phyloP scores from a whole-genome alignment of 2,113 vertebrate genomes.

The Clupea harengus region DNA sequence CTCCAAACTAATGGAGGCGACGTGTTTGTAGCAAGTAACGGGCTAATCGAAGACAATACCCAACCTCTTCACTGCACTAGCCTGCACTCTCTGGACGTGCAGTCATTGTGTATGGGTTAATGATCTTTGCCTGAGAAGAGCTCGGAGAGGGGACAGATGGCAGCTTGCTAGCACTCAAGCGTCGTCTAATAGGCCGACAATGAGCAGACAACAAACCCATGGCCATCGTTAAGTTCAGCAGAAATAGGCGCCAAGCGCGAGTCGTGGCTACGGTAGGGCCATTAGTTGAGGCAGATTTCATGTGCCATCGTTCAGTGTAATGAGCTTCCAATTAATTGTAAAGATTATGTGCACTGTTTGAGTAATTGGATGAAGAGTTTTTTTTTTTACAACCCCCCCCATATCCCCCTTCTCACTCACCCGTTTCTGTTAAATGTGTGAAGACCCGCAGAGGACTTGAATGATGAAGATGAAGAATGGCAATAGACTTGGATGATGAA shows the following conservation, averaged over 20 bases:
- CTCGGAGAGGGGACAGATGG: constrained; percentile 62
- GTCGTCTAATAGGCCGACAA: constrained; percentile 57
- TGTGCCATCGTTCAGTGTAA: constrained; percentile 38
- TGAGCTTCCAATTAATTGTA: constrained; percentile 34
- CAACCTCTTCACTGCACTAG: not conserved
- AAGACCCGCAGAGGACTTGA: not conserved
- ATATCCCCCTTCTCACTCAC: not conserved
- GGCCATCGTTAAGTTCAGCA: constrained; percentile 41
- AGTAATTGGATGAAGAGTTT: constrained; percentile 21
- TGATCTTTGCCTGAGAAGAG: constrained; percentile 58
- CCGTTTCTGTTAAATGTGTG: not conserved
- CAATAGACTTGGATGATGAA: not conserved
- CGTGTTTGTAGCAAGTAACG: constrained; percentile 57
- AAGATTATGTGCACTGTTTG: constrained; percentile 31
- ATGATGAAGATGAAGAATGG: not conserved
- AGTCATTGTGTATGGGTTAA: constrained; percentile 57
- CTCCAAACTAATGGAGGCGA: constrained; percentile 46
- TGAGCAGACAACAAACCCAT: constrained; percentile 47
- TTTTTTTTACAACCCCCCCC: not conserved
- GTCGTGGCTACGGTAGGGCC: not conserved
- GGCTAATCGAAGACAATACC: constrained; percentile 63
- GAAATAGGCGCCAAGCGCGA: not conserved
- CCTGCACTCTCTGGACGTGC: not conserved
- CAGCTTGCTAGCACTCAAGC: constrained; percentile 45
- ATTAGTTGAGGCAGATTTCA: constrained; percentile 38